A percentile compares a stretch with the other conserved stretches of the same genome.
phyloP scores from a whole-genome alignment of 2,797 vertebrate species.

The Somateria mollissima region DNA sequence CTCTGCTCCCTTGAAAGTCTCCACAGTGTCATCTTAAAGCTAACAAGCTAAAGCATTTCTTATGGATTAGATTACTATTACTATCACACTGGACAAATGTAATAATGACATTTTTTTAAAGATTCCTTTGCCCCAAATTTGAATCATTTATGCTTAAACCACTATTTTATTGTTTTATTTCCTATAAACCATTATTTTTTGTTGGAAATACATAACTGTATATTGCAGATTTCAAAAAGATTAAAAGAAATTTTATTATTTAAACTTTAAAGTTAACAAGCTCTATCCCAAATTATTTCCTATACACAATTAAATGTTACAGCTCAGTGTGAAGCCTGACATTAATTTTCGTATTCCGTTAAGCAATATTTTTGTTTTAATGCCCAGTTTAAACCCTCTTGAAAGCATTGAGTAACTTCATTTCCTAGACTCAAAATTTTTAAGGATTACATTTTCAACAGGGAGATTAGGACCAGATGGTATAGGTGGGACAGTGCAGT shows the following conservation, averaged over 20 bases:
- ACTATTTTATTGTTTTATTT: neutral
- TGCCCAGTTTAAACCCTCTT: neutral
- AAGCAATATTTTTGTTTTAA: neutral
- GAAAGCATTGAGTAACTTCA: slow-evolving; percentile 32
- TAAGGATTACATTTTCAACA: neutral
- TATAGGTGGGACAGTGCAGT: slow-evolving; percentile 7
- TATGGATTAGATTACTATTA: neutral
- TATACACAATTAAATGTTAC: neutral
- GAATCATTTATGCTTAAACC: neutral
- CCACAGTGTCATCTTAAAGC: neutral
- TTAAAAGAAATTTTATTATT: neutral
- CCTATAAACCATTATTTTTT: neutral
- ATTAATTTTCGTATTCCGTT: neutral
- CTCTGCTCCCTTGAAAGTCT: neutral
- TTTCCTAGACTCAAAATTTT: neutral
- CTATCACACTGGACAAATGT: neutral
- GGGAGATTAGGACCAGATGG: slow-evolving; percentile 1
- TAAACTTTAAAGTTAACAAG: slow-evolving; percentile 1
- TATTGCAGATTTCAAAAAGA: neutral
- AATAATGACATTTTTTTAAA: neutral
- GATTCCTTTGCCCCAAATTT: neutral
- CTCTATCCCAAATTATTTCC: neutral
- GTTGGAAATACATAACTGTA: neutral
- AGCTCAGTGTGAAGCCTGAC: neutral
- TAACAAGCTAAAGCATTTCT: slow-evolving; percentile 39